Base-by-base conservation (phyloP, 1,140 invertebrate species). In the Hylaeus anthracinus region DNA sequence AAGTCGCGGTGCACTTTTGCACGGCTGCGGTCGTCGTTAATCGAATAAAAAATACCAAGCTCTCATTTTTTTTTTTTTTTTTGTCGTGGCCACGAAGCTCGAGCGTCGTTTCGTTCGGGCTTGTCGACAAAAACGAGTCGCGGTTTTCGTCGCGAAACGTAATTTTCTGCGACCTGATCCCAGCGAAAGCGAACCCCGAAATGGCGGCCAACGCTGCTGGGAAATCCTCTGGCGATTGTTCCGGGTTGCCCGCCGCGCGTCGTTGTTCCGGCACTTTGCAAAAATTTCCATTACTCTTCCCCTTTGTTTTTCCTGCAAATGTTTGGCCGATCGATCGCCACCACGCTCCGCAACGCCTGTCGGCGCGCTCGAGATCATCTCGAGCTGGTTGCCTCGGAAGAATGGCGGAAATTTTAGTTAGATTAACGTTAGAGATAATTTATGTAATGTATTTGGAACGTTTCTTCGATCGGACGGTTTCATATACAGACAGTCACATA, bases 241-340 rank as follows among this genome's bases (percentile, higher is more conserved):
- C 9, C 48, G 43, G 43, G 58, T 37, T 0, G 14, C n/a, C 14
- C 3, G 26, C 15, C 4, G 43, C 39, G 58, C 41, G 51, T n/a
- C 63, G 14, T 75, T 60, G n/a, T 71, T 70, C 26, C 53, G 26
- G 61, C 53, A 83, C 74, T 76, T 83, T 83, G 63, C 67, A 86
- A 86, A 86, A 87, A 86, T 86, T 86, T 86, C 77, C 85, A 81
- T 81, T 74, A 79, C 69, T 77, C 60, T 51, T 63, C 65, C 43
- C 72, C 66, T 79, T 73, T 83, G 72, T 79, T 82, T 75, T 63
- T 51, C 74, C 39, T 71, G 55, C 48, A 70, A 48, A 81, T 77
- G 51, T 81, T 82, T 61, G 69, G 65, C 45, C 55, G 83, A 85
- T 81, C 83, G 69, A 85, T 63, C 63, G 71, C 41, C 26, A 48